Evolutionary conservation across 2,797 vertebrate genomes (phyloP), one percentile per base, ranked within the genome.

Genomic region (Eidolon dupreanum): DNA sequence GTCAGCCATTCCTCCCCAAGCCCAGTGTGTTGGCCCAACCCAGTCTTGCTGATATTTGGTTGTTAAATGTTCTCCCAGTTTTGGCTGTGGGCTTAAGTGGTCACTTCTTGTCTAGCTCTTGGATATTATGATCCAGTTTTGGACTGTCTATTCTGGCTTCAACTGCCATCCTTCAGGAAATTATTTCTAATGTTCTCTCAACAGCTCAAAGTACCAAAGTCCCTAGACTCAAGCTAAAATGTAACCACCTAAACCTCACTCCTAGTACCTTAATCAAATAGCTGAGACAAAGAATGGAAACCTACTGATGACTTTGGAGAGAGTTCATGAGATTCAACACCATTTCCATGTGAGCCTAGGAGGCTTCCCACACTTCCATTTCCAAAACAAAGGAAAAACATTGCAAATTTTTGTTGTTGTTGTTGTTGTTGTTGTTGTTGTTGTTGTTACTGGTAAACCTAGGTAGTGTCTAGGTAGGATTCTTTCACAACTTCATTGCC

Each of bases 111-210:
- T 33, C 33, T 55, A 41, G 1, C 24, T 6, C 74, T 68, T 38
- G 16, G 16, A 55, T 28, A 73, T 2, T 57, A 6, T 70, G 17
- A 41, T 63, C 61, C 46, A 20, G 12, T 5, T 68, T 63, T 20
- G 7, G 8, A 24, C 20, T 8, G 0, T 49, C 28, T 57, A 2
- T 65, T 55, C 49, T 59, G 24, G 13, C 11, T 84, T 66, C 49
- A 43, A n/a, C 24, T 88, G n/a, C 43, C 55, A 71, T 33, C 8
- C 38, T 89, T 83, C 22, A 92, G 15, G 31, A 92, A 38, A 31
- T 55, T 49, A 86, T n/a, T n/a, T 65, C 16, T 51, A 31, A 46
- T 82, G 8, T 46, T 89, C 33, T 43, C n/a, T 75, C 46, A 92
- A 73, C 1, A 94, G 31, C 13, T 68, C 57, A 70, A 65, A 90